Base-by-base conservation (phyloP, 2,888 invertebrate species). In the Tiliacea aurago region DNA sequence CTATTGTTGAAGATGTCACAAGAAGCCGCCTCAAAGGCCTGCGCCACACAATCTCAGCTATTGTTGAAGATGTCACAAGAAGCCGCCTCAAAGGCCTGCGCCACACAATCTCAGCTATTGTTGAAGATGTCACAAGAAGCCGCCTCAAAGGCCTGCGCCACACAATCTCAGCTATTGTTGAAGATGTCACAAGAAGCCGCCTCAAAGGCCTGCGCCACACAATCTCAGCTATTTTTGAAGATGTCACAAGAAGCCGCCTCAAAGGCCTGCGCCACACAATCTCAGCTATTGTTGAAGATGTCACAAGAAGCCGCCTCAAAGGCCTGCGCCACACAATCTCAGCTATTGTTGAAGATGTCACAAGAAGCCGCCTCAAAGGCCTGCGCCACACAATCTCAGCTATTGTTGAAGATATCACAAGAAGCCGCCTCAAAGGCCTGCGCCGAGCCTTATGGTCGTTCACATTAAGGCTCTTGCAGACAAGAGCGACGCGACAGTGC, bases 31-130 rank as follows among this genome's bases (percentile, higher is more conserved):
- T 49, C 71, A 71, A 82, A 78, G 64, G 45, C 47, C 62, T 28
- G 79, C n/a, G n/a, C n/a, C 56, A 18, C 61, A 56, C 66, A 41
- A 63, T n/a, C 67, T 45, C 43, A 15, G n/a, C 47, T 53, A 58
- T 78, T 78, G 80, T 79, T 55, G 23, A 68, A 51, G 28, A 61
- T 65, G 55, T 43, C 73, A 69, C 62, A 63, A 83, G 73, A 62
- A 69, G 56, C 49, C 56, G 67, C 64, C 72, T 49, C 71, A 71
- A 82, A 78, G 64, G 45, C 47, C 62, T 28, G 79, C n/a, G n/a
- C n/a, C 56, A 18, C 61, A 56, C 66, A 41, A 63, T n/a, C 67
- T 45, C 43, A 15, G n/a, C 47, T 53, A 58, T 78, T 78, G 80
- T 79, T 55, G 23, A 68, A 51, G 28, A 61, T 65, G 55, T 43